Evolutionary conservation across 2,888 invertebrate species (phyloP).

Genomic region (Rhimphoctona megacephalus): DNA sequence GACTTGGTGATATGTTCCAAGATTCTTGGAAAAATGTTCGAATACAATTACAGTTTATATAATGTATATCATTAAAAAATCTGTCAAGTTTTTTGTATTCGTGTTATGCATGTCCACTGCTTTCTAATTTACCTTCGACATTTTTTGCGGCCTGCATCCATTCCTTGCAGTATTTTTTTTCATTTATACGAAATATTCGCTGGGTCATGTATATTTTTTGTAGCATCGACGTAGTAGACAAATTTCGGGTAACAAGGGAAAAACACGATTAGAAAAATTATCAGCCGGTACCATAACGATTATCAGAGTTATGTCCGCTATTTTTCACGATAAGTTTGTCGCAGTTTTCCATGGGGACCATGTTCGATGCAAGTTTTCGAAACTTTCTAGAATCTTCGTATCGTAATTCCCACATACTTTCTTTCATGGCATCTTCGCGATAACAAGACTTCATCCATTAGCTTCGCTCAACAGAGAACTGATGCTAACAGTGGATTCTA

Average conservation of each 20-base stretch:
- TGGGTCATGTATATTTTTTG: neutral
- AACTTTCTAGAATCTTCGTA: constrained; percentile 4
- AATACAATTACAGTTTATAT: no score
- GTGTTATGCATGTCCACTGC: no score
- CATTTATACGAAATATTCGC: neutral
- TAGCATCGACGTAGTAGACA: neutral
- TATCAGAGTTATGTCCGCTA: neutral
- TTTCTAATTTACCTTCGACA: no score
- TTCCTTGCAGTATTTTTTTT: neutral
- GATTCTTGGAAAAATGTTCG: no score
- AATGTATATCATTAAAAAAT: no score
- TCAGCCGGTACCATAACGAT: neutral
- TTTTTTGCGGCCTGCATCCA: no score
- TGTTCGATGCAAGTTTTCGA: constrained; percentile 3
- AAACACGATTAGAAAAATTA: neutral
- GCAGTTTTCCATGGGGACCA: neutral
- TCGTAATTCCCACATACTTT: neutral
- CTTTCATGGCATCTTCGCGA: neutral
- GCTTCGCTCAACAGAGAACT: constrained; percentile 31
- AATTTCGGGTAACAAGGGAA: neutral
- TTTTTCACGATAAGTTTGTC: neutral
- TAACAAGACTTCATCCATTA: constrained; percentile 32
- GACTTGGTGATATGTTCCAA: no score
- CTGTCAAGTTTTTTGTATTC: no score
- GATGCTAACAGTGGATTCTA: constrained; percentile 23